phyloP scores from a whole-genome alignment of 92 coral and sea anemone genomes.

The Bergia sp. region DNA sequence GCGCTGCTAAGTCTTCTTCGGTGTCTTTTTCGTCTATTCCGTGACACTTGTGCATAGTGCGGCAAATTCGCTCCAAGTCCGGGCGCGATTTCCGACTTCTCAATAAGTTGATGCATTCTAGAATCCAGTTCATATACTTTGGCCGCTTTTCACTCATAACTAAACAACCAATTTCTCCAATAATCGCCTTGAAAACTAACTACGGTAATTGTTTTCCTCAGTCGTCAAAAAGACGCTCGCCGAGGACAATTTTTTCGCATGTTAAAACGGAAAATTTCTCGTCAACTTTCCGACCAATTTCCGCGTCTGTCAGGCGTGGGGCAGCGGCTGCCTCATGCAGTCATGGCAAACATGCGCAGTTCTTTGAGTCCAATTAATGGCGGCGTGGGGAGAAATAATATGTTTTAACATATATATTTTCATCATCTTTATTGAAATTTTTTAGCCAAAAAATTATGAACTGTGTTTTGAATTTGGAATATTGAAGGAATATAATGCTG shows the following conservation, averaged over 20 bases:
- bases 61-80: conserved; percentile 98
- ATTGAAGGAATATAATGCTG: neutral
- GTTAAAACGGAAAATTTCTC: conserved; percentile 42
- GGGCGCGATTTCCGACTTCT: conserved; percentile 99
- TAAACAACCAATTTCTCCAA: neutral
- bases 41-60: conserved; percentile 99
- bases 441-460: neutral
- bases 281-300: conserved; percentile 1
- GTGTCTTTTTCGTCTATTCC: conserved; percentile 94
- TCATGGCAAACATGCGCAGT: conserved; percentile 18
- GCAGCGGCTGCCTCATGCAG: conserved; percentile 7
- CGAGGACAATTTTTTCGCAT: conserved; percentile 11
- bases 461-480: neutral
- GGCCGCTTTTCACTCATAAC: conserved; percentile 94
- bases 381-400: neutral
- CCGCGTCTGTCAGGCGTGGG: conserved; percentile 4
- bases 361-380: conserved; percentile 13
- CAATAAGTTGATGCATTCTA: conserved; percentile 96
- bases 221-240: conserved; percentile 40
- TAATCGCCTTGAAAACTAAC: conserved; percentile 4
- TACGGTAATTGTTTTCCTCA: neutral
- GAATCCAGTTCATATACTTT: conserved; percentile 97
- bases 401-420: neutral
- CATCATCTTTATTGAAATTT: neutral
- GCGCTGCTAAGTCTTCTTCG: conserved; percentile 88